These are phyloP conservation scores for Phalera bucephala DNA, from an alignment of 2,888 invertebrate species.

Conservation along the genomic window DNA sequence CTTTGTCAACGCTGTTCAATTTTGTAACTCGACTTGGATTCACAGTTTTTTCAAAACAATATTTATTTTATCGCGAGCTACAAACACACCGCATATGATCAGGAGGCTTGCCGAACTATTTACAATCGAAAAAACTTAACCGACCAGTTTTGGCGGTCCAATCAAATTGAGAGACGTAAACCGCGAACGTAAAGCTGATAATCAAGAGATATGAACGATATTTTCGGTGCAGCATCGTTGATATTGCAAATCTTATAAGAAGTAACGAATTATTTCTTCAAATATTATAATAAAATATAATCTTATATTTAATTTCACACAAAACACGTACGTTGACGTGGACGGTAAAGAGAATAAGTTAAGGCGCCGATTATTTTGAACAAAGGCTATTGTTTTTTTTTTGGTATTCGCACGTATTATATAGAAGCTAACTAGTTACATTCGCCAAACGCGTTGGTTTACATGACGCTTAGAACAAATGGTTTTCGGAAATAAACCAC, in stretches of 20 bases:
- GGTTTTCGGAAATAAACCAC: slow-evolving; percentile 45
- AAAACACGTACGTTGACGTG: slow-evolving; percentile 47
- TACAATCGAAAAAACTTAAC: slow-evolving; percentile 69
- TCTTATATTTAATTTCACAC: slow-evolving; percentile 19
- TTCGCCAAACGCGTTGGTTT: slow-evolving; percentile 43
- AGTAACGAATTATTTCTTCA: too few relatives aligned
- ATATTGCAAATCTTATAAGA: slow-evolving; percentile 10
- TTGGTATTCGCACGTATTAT: slow-evolving; percentile 64
- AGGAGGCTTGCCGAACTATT: slow-evolving; percentile 63
- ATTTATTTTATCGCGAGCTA: slow-evolving; percentile 36
- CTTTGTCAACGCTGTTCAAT: slow-evolving; percentile 43
- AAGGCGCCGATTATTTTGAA: slow-evolving; percentile 59
- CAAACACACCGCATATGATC: slow-evolving; percentile 49
- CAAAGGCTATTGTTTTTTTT: slow-evolving; percentile 76
- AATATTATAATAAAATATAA: too few relatives aligned
- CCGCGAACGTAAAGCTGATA: slow-evolving; percentile 45
- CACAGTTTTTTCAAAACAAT: slow-evolving; percentile 20
- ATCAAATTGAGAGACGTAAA: slow-evolving; percentile 66
- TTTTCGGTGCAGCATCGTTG: slow-evolving; percentile 20
- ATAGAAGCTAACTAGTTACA: slow-evolving; percentile 37
- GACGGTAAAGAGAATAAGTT: slow-evolving; percentile 62
- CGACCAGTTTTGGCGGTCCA: slow-evolving; percentile 64
- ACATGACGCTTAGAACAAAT: slow-evolving; percentile 37
- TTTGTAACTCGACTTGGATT: slow-evolving; percentile 15
- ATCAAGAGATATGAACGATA: slow-evolving; percentile 35